Percentiles rank a stretch among this genome's conserved stretches.
These are phyloP conservation scores for Cremastobaeus sp. DNA, from an alignment of 2,888 invertebrate genomes.

Conservation along the genomic window DNA sequence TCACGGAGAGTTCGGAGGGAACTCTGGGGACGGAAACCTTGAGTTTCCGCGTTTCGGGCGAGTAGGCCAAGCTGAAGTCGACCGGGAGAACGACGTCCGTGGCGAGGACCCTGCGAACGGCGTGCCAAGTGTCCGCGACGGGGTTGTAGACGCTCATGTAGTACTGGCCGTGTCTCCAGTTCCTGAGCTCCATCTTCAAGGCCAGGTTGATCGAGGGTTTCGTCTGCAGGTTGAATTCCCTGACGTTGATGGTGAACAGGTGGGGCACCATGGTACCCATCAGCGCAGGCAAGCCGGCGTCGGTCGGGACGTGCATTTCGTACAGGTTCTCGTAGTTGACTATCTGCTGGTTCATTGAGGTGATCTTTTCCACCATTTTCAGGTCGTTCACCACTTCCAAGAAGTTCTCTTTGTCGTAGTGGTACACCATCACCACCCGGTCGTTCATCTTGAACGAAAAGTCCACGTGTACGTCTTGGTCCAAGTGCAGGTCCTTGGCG, in stretches of 20 bases:
- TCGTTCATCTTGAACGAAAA: conserved; percentile 61
- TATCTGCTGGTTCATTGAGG: no score
- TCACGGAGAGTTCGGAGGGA: no score
- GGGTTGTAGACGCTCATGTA: conserved; percentile 78
- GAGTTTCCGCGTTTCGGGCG: no score
- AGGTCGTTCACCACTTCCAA: no score
- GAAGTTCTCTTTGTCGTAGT: conserved; percentile 52
- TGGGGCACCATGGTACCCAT: conserved; percentile 71
- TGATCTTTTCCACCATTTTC: no score
- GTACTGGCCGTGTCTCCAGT: conserved; percentile 72
- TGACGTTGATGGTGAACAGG: conserved; percentile 65
- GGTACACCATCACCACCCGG: conserved; percentile 54
- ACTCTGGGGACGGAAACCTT: no score
- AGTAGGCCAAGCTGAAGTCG: conserved; percentile 64
- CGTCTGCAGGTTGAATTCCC: conserved; percentile 49
- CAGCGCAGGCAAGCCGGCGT: conserved; percentile 76
- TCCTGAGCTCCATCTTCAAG: conserved; percentile 67
- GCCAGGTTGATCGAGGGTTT: conserved; percentile 62
- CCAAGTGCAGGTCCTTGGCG: no score
- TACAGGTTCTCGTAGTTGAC: conserved; percentile 64
- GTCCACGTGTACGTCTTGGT: conserved; percentile 65
- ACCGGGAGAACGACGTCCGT: conserved; percentile 70
- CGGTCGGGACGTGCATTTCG: conserved; percentile 73
- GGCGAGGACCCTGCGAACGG: conserved; percentile 70
- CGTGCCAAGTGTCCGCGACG: conserved; percentile 77